These are phyloP conservation scores for Drosophila percnosoma DNA, from an alignment of 2,888 invertebrate genomes.

Conservation along the genomic window DNA sequence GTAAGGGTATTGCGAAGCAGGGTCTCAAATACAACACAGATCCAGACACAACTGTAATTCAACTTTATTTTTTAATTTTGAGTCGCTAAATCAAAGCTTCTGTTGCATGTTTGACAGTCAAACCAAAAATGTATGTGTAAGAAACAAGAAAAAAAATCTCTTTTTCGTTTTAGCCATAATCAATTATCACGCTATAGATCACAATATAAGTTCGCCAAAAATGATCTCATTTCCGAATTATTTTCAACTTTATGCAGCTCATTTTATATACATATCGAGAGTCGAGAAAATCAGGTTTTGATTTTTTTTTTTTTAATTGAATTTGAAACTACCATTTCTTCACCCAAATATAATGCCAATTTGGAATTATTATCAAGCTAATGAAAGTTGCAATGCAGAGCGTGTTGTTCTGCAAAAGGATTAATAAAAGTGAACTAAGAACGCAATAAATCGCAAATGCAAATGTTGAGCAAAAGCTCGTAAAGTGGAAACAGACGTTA, in stretches of 20 bases:
- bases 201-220: not conserved
- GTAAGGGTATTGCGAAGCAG: not conserved
- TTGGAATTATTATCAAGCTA: not conserved
- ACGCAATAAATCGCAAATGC: constrained; percentile 46
- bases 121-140: not conserved
- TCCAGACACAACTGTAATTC: not conserved
- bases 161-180: not conserved
- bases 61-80: not conserved
- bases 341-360: not conserved
- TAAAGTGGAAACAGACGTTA: constrained; percentile 50
- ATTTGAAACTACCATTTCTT: not conserved
- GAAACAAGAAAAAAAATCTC: too few relatives aligned
- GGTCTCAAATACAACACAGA: not conserved
- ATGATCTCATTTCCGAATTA: not conserved
- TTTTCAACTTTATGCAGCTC: not conserved
- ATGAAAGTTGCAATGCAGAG: constrained; percentile 6
- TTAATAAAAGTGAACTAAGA: constrained; percentile 34
- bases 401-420: not conserved
- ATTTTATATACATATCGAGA: not conserved
- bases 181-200: not conserved
- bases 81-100: not conserved
- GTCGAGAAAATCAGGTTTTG: not conserved
- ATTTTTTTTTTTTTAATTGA: not conserved
- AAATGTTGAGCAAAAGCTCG: constrained; percentile 47
- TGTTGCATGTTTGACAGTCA: not conserved